These are phyloP conservation scores for Thamnophis elegans DNA, from an alignment of 2,797 vertebrate species.

Conservation along the genomic window DNA sequence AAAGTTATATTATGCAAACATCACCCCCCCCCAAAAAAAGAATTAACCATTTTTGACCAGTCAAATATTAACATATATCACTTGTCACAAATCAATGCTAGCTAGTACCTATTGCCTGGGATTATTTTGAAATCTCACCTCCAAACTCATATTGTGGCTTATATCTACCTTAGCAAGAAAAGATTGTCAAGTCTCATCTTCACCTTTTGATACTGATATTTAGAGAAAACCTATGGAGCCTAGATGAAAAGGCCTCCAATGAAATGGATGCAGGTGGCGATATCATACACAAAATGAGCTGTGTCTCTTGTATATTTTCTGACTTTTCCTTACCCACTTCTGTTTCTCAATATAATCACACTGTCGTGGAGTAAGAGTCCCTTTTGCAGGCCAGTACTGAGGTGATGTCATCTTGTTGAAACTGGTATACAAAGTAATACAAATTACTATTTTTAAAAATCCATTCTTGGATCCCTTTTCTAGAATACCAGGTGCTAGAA, in stretches of 20 bases:
- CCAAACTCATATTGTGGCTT: not conserved
- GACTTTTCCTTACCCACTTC: not conserved
- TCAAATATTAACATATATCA: not conserved
- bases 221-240: not conserved
- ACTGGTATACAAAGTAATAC: not conserved
- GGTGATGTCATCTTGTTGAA: not conserved
- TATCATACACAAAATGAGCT: not conserved
- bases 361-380: conserved; percentile 5
- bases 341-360: not conserved
- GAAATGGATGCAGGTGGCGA: not conserved
- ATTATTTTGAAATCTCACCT: not conserved
- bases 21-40: not conserved
- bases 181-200: conserved; percentile 2
- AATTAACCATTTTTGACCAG: not conserved
- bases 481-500: not conserved
- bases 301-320: not conserved
- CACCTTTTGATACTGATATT: not conserved
- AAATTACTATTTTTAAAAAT: not conserved
- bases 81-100: conserved; percentile 3
- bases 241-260: not conserved
- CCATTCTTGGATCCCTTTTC: not conserved
- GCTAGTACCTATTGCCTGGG: not conserved
- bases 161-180: not conserved
- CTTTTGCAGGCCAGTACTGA: not conserved
- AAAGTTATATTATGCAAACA: not conserved